These are phyloP conservation scores for Coregonus sp. DNA, from an alignment of 2,797 vertebrate genomes.

Conservation along the genomic window DNA sequence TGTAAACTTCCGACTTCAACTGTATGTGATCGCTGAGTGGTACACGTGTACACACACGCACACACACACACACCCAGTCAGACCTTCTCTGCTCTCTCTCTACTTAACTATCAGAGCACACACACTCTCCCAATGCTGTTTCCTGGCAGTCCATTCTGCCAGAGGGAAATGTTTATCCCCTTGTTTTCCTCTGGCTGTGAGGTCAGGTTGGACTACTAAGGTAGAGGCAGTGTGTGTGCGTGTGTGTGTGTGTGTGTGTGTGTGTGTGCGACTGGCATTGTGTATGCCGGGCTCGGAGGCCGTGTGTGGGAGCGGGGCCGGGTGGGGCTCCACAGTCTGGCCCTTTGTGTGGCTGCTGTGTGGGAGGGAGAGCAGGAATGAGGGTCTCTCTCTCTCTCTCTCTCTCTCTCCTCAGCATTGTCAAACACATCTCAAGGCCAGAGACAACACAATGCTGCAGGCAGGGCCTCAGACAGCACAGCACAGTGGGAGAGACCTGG, in stretches of 20 bases:
- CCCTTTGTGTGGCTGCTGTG: constrained; percentile 53
- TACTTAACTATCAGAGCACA: not conserved
- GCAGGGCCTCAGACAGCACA: not conserved
- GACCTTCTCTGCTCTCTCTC: not conserved
- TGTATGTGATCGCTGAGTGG: constrained; percentile 20
- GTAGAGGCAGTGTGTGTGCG: constrained; percentile 9
- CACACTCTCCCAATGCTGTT: constrained; percentile 25
- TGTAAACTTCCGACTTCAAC: no score
- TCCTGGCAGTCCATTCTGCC: constrained; percentile 13
- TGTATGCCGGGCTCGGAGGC: constrained; percentile 12
- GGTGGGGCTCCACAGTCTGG: constrained; percentile 60
- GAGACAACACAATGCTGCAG: constrained; percentile 29
- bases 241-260: constrained; percentile 7
- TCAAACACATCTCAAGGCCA: constrained; percentile 75
- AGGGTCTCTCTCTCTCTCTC: constrained; percentile 32
- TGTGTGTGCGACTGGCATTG: constrained; percentile 11
- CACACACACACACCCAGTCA: constrained; percentile 8
- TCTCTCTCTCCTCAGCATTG: constrained; percentile 42
- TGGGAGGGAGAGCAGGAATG: constrained; percentile 49
- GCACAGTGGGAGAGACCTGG: not conserved
- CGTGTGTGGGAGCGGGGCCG: constrained; percentile 48
- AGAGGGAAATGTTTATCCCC: constrained; percentile 2
- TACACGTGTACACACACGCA: constrained; percentile 2
- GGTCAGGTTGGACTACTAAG: not conserved
- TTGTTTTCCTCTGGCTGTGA: constrained; percentile 9